Evolutionary conservation across 2,888 invertebrate genomes (phyloP).

Genomic region (Spodoptera littoralis): DNA sequence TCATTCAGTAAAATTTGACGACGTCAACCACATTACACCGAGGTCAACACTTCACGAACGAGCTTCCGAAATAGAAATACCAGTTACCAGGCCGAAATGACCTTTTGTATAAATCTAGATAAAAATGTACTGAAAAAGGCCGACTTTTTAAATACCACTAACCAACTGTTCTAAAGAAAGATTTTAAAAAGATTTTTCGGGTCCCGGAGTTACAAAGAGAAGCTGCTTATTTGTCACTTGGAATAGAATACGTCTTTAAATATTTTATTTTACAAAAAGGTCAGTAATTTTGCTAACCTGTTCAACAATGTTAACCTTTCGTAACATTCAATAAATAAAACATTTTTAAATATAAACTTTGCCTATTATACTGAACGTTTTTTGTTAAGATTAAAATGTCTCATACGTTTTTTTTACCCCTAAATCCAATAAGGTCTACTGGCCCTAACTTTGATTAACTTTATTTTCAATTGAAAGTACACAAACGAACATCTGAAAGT

Average conservation of each 20-base stretch:
- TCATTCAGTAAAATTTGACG: neutral
- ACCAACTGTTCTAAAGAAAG: neutral
- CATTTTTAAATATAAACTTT: no score
- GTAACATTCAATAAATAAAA: no score
- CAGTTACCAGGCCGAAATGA: slow-evolving; percentile 15
- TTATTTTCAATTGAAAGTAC: neutral
- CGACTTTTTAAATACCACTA: slow-evolving; percentile 2
- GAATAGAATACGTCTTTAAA: no score
- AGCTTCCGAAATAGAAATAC: slow-evolving; percentile 33
- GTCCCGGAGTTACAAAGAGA: no score
- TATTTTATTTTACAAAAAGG: no score
- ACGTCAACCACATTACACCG: slow-evolving; percentile 1
- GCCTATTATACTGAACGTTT: no score
- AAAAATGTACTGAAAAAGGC: slow-evolving; percentile 17
- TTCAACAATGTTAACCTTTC: no score
- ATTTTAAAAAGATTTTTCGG: no score
- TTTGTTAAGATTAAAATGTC: neutral
- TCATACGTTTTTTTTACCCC: neutral
- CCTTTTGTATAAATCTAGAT: slow-evolving; percentile 28
- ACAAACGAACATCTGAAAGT: neutral
- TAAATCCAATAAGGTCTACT: neutral
- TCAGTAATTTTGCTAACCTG: no score
- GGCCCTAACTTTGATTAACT: slow-evolving; percentile 1
- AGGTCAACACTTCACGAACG: slow-evolving; percentile 10
- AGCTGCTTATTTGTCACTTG: no score